Evolutionary conservation across 1,140 invertebrate genomes (phyloP).

Genomic region (Drosophila subpulchrella): DNA sequence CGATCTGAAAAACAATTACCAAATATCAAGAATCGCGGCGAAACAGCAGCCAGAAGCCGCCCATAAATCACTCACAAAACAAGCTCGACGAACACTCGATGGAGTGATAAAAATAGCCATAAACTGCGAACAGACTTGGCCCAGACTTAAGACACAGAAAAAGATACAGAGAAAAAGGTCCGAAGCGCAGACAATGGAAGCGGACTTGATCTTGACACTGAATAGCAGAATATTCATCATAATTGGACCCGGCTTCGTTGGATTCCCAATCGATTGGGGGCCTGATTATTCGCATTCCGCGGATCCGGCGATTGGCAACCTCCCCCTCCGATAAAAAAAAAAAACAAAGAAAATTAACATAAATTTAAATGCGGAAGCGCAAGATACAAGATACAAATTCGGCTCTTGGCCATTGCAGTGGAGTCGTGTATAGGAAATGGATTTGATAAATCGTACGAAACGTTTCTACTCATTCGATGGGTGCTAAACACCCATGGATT

Average conservation of each 20-base stretch:
- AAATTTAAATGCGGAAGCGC: conserved; percentile 68
- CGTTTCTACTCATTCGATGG: conserved; percentile 36
- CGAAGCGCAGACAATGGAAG: conserved; percentile 29
- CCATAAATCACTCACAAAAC: conserved; percentile 57
- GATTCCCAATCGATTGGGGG: conserved; percentile 31
- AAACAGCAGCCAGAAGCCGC: conserved; percentile 47
- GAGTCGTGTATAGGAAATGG: conserved; percentile 55
- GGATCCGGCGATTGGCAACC: conserved; percentile 45
- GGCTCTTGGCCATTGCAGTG: conserved; percentile 33
- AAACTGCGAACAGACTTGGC: conserved; percentile 42
- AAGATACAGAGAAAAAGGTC: conserved; percentile 36
- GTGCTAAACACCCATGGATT: conserved; percentile 33
- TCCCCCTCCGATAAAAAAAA: conserved; percentile 17
- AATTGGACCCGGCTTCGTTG: conserved; percentile 24
- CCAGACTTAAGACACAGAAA: conserved; percentile 22
- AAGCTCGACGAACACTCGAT: conserved; percentile 45
- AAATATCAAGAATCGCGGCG: conserved; percentile 29
- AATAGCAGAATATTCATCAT: conserved; percentile 47
- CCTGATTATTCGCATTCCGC: conserved; percentile 43
- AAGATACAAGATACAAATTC: conserved; percentile 42
- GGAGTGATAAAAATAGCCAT: conserved; percentile 64
- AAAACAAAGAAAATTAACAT: conserved; percentile 63
- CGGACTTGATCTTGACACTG: conserved; percentile 70
- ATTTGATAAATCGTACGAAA: conserved; percentile 39
- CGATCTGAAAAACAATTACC: conserved; percentile 33